Evolutionary conservation across 2,797 vertebrate species (phyloP).

Genomic region (Limosa lapponica): DNA sequence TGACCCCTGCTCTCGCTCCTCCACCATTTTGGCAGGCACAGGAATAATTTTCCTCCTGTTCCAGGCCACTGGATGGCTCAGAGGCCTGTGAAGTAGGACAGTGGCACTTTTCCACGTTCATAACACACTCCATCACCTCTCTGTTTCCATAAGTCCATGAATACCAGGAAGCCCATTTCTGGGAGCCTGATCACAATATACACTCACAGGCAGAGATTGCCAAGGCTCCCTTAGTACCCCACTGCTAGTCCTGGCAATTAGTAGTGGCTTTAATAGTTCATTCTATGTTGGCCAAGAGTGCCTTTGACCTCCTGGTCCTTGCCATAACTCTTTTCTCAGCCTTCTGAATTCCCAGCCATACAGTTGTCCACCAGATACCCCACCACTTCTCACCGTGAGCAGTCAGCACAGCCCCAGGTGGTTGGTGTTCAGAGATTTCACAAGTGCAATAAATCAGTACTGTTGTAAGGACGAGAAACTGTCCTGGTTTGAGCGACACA

Average conservation of each 20-base stretch:
- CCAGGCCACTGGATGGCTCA: neutral
- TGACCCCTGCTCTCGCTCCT: neutral
- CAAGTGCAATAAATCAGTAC: neutral
- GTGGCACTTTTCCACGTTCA: rapidly evolving
- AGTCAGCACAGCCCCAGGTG: neutral
- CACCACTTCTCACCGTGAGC: neutral
- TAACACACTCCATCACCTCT: rapidly evolving
- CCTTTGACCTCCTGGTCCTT: neutral
- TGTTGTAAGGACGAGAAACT: rapidly evolving
- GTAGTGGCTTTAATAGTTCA: neutral
- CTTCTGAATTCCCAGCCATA: neutral
- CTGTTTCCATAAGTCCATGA: neutral
- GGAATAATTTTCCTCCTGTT: neutral
- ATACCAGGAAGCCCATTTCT: neutral
- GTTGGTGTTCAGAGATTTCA: neutral
- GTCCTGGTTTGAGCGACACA: too few relatives aligned
- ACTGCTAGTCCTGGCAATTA: neutral
- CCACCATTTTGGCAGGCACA: neutral
- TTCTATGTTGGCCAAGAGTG: neutral
- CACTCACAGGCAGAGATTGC: neutral
- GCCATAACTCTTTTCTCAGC: neutral
- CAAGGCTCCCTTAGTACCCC: neutral
- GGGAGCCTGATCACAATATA: neutral
- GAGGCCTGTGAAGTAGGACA: neutral
- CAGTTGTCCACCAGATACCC: neutral